Conservation (phyloP, 2,888 invertebrate genomes). For the Ochropleura plecta region DNA sequence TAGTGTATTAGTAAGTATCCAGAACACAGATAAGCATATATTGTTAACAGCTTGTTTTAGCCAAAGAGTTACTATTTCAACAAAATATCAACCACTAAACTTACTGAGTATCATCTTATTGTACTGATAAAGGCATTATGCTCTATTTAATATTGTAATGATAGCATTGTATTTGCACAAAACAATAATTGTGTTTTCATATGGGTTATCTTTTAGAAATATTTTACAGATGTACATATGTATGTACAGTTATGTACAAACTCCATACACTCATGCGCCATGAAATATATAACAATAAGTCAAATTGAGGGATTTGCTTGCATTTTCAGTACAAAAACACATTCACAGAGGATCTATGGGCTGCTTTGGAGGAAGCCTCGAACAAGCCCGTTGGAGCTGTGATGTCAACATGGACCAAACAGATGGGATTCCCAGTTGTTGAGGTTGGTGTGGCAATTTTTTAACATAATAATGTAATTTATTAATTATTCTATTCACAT, state of each 20-base stretch:
- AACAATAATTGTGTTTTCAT: neutral
- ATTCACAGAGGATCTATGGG: constrained; percentile 98
- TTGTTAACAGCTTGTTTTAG: too few species aligned
- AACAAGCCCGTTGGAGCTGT: constrained; percentile 97
- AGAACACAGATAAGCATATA: too few species aligned
- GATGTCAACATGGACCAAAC: constrained; percentile 99
- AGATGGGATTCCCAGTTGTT: constrained; percentile 97
- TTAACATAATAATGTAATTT: neutral
- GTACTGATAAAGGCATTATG: constrained; percentile 23
- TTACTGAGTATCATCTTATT: neutral
- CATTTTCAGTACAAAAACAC: constrained; percentile 95
- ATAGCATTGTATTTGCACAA: constrained; percentile 19
- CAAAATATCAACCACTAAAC: neutral
- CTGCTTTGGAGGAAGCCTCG: constrained; percentile 96
- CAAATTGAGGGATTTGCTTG: constrained; percentile 28
- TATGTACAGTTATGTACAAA: neutral
- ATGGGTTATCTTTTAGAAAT: neutral
- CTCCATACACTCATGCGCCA: neutral
- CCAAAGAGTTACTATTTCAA: neutral
- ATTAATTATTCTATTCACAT: neutral
- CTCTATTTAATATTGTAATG: constrained; percentile 16
- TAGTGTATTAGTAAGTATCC: too few species aligned
- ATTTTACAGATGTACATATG: constrained; percentile 4
- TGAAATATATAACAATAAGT: neutral
- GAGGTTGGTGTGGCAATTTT: constrained; percentile 79